Percentiles rank a stretch among this genome's conserved stretches.
phyloP scores from a whole-genome alignment of 2,888 invertebrate genomes.

The Timema cristinae region DNA sequence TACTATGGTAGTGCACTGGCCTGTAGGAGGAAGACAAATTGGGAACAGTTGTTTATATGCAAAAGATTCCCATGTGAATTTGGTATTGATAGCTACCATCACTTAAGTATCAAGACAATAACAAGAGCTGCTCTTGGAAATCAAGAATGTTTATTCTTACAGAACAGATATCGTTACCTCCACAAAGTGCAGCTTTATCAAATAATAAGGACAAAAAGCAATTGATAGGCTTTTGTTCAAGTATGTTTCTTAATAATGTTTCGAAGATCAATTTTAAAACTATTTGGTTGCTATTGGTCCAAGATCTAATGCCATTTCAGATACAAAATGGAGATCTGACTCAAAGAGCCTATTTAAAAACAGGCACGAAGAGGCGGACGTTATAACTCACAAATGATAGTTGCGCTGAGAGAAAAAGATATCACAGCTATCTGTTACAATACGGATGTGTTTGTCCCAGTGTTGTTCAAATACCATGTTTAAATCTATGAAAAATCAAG shows the following conservation, averaged over 20 bases:
- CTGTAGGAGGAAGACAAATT: not conserved
- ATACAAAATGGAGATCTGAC: not conserved
- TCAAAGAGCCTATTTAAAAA: conserved; percentile 4
- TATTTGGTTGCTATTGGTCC: not conserved
- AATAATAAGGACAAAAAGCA: not conserved
- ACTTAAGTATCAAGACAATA: not conserved
- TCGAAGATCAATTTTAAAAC: not conserved
- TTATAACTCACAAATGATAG: no score
- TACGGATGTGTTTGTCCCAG: not conserved
- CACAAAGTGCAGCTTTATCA: not conserved
- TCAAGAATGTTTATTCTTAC: not conserved
- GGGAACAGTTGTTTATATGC: not conserved
- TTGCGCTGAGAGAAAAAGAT: not conserved
- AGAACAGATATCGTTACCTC: not conserved
- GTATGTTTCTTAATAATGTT: not conserved
- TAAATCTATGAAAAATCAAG: conserved; percentile 1
- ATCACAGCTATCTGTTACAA: not conserved
- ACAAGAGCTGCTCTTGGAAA: not conserved
- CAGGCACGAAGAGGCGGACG: not conserved
- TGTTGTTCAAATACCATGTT: not conserved
- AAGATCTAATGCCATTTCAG: not conserved
- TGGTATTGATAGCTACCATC: not conserved
- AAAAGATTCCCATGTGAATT: not conserved
- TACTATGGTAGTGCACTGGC: not conserved
- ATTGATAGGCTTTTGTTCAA: not conserved